Conservation (phyloP, 2,888 invertebrate species). For the Anagyrus pseudococci region DNA sequence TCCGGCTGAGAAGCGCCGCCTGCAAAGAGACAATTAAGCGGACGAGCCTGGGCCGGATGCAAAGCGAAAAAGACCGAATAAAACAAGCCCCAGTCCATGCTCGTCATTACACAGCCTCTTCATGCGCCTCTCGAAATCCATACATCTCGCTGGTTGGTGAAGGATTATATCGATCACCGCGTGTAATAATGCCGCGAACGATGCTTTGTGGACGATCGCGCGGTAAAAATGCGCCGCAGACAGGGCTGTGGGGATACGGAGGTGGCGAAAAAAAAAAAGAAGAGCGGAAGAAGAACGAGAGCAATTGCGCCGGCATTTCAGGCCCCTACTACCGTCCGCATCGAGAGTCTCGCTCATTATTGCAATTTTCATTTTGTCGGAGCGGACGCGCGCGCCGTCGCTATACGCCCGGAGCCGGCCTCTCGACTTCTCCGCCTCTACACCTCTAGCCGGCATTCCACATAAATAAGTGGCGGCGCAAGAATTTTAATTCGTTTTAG, state of each 20-base stretch:
- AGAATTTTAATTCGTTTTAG: conserved; percentile 23
- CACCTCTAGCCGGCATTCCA: conserved; percentile 12
- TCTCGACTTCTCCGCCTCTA: too few species aligned
- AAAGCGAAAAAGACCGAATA: background rate
- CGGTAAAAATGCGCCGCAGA: background rate
- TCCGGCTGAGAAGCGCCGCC: conserved; percentile 82
- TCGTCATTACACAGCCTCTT: too few species aligned
- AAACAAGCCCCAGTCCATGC: background rate
- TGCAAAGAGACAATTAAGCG: conserved; percentile 58
- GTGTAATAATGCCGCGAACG: too few species aligned
- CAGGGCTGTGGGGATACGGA: background rate
- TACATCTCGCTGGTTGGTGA: too few species aligned
- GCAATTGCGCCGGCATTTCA: conserved; percentile 12
- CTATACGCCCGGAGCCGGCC: too few species aligned
- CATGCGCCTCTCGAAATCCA: too few species aligned
- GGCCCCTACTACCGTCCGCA: background rate
- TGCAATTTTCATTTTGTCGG: conserved; percentile 30
- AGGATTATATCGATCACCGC: too few species aligned
- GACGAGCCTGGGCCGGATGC: background rate
- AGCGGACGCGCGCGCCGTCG: background rate
- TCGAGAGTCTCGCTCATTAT: conserved; percentile 30
- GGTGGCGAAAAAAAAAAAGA: background rate
- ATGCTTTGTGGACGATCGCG: too few species aligned
- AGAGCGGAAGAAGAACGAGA: background rate
- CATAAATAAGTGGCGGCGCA: conserved; percentile 19